These are phyloP conservation scores for Pterostichus madidus DNA, from an alignment of 2,888 invertebrate species.

Conservation along the genomic window DNA sequence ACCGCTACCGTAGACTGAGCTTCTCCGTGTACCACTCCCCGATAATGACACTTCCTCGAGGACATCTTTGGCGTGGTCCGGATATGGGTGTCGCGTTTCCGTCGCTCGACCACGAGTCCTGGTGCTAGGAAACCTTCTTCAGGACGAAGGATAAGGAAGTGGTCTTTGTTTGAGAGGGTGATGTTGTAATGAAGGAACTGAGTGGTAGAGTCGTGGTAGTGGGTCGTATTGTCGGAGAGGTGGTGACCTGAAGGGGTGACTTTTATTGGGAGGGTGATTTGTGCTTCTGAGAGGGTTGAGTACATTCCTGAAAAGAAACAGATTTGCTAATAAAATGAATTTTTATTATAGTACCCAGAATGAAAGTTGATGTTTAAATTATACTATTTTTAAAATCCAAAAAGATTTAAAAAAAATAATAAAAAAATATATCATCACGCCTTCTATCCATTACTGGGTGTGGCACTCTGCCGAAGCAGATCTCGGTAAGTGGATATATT, in stretches of 20 bases:
- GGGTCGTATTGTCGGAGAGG: conserved; percentile 80
- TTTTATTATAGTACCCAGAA: too few species aligned
- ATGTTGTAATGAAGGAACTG: conserved; percentile 79
- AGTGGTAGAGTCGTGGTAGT: conserved; percentile 78
- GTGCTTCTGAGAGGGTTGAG: conserved; percentile 78
- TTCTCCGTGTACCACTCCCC: conserved; percentile 86
- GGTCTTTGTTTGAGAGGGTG: conserved; percentile 74
- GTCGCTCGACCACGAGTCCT: conserved; percentile 86
- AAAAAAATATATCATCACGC: too few species aligned
- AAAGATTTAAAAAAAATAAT: too few species aligned
- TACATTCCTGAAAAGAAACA: conserved; percentile 76
- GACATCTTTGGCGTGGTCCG: conserved; percentile 78
- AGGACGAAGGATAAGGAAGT: conserved; percentile 78
- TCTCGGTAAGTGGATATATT: too few species aligned
- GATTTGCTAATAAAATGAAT: neutral
- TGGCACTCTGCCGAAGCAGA: too few species aligned
- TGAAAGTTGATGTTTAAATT: too few species aligned
- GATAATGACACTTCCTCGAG: conserved; percentile 87
- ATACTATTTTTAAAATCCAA: too few species aligned
- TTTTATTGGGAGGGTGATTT: conserved; percentile 82
- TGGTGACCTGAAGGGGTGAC: conserved; percentile 81
- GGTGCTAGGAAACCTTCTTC: conserved; percentile 85
- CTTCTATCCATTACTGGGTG: too few species aligned
- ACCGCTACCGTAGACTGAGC: conserved; percentile 86
- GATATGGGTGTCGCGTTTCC: conserved; percentile 79